phyloP scores from a whole-genome alignment of 2,113 vertebrate genomes.

The Leptocoma aspasia region DNA sequence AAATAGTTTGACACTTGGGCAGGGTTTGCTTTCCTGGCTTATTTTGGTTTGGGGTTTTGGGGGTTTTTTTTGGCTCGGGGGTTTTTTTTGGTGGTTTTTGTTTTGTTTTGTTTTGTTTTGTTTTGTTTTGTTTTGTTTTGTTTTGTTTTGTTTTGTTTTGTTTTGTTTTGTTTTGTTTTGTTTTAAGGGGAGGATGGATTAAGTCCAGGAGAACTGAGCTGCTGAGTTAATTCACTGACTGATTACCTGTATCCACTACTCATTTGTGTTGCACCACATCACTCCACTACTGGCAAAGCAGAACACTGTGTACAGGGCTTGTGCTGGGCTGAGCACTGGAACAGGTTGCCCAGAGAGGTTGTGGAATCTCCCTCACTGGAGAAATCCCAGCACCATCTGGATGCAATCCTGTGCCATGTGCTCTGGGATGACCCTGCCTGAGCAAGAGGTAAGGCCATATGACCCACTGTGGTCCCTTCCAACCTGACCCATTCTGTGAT shows the following conservation, averaged over 20 bases:
- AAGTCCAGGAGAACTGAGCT: background rate
- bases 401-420: background rate
- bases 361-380: background rate
- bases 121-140: no score
- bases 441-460: background rate
- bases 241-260: background rate
- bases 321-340: background rate
- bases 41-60: background rate
- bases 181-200: background rate
- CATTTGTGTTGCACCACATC: background rate
- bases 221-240: background rate
- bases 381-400: background rate
- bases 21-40: background rate
- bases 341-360: background rate
- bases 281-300: background rate
- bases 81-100: no score
- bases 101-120: no score
- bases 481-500: no score
- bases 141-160: no score
- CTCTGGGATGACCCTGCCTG: background rate
- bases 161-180: no score
- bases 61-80: no score
- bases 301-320: background rate
- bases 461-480: background rate
- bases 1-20: background rate